A percentile compares a stretch with the other conserved stretches of the same genome.
phyloP scores from a whole-genome alignment of 2,888 invertebrate species.

The Serripes groenlandicus region DNA sequence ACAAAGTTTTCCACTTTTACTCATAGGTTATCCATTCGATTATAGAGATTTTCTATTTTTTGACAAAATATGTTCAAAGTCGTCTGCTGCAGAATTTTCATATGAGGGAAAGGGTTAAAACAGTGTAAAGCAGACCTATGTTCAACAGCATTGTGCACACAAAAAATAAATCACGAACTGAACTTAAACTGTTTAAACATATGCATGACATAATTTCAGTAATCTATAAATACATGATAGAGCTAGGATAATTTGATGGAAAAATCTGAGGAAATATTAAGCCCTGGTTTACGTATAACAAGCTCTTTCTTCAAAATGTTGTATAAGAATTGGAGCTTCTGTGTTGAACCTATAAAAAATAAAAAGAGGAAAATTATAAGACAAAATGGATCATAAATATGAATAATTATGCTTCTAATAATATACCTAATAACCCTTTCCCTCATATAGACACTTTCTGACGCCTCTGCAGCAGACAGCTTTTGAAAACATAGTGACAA shows the following conservation, averaged over 20 bases:
- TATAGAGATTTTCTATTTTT: background rate
- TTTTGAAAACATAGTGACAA: conserved; percentile 6
- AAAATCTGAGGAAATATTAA: conserved; percentile 94
- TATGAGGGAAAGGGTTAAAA: background rate
- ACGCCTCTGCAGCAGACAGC: no score
- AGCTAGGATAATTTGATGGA: conserved; percentile 87
- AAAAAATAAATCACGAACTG: no score
- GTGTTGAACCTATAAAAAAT: conserved; percentile 48
- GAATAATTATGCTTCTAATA: no score
- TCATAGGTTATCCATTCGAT: background rate
- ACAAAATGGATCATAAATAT: no score
- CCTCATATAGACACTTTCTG: no score
- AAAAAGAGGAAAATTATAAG: conserved; percentile 1
- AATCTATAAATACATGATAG: background rate
- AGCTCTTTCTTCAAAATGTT: conserved; percentile 87
- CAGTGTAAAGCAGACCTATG: no score
- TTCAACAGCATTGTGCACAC: no score
- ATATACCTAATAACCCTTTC: no score
- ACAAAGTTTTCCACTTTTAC: background rate
- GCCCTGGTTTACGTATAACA: conserved; percentile 94
- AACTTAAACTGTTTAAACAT: no score
- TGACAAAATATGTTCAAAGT: background rate
- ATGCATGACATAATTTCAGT: no score
- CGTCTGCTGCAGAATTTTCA: background rate
- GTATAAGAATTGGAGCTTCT: conserved; percentile 73